Conservation (phyloP, 2,888 invertebrate species). For the Mythimna vitellina region DNA sequence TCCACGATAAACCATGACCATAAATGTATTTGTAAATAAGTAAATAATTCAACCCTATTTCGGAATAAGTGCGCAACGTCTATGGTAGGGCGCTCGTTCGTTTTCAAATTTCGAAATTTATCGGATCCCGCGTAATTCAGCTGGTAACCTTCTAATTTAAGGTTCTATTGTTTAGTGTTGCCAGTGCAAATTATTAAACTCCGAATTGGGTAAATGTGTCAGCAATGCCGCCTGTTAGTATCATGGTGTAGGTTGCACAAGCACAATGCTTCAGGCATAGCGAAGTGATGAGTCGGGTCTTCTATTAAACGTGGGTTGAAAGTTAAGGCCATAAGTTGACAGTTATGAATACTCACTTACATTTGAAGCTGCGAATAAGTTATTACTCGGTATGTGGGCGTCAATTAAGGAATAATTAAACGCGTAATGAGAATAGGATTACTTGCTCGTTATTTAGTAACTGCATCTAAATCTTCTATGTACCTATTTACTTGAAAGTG, state of each 20-base stretch:
- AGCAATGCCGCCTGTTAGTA: slow-evolving; percentile 69
- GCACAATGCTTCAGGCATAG: slow-evolving; percentile 81
- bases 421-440: slow-evolving; percentile 53
- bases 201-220: slow-evolving; percentile 86
- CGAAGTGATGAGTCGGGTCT: slow-evolving; percentile 79
- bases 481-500: slow-evolving; percentile 34
- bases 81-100: slow-evolving; percentile 47
- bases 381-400: slow-evolving; percentile 67
- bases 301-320: slow-evolving; percentile 81
- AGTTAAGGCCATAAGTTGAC: slow-evolving; percentile 84
- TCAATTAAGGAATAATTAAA: slow-evolving; percentile 71
- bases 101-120: slow-evolving; percentile 75
- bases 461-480: slow-evolving; percentile 62
- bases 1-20: slow-evolving; percentile 51
- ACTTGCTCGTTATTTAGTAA: slow-evolving; percentile 60
- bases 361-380: slow-evolving; percentile 77
- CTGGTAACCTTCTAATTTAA: slow-evolving; percentile 81
- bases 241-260: slow-evolving; percentile 81
- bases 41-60: slow-evolving; percentile 62
- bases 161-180: slow-evolving; percentile 84
- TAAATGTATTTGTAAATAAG: slow-evolving; percentile 53
- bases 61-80: slow-evolving; percentile 53
- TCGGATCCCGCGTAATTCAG: slow-evolving; percentile 73
- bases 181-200: slow-evolving; percentile 82
- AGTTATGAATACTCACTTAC: slow-evolving; percentile 81